Evolutionary conservation across 2,113 vertebrate species (phyloP).

Genomic region (Aspiorhynchus laticeps): DNA sequence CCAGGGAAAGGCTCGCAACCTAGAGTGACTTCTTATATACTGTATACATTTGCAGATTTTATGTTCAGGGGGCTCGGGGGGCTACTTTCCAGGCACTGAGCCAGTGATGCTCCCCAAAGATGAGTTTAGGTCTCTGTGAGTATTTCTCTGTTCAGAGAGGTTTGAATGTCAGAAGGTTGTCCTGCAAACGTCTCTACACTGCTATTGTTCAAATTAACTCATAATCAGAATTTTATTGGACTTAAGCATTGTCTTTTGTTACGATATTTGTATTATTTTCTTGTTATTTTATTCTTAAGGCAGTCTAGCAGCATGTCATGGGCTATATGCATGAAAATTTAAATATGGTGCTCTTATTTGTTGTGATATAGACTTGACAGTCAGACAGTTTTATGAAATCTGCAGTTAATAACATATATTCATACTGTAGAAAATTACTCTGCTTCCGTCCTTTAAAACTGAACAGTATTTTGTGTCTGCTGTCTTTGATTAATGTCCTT

Average conservation of each 20-base stretch:
- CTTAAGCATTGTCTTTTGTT: background rate
- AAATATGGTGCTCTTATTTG: background rate
- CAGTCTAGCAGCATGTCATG: background rate
- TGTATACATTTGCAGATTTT: background rate
- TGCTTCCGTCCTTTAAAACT: background rate
- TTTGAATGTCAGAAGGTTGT: background rate
- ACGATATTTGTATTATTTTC: background rate
- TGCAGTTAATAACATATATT: background rate
- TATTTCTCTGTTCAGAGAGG: background rate
- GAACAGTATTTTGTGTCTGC: background rate
- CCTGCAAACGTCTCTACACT: background rate
- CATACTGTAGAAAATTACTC: background rate
- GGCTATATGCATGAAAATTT: background rate
- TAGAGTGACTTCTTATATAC: conserved; percentile 21
- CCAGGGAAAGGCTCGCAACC: conserved; percentile 34
- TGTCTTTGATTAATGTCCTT: background rate
- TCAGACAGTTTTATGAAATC: conserved; percentile 1
- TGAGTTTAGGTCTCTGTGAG: background rate
- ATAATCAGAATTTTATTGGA: background rate
- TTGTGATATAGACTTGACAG: background rate
- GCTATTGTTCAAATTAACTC: background rate
- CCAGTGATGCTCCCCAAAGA: conserved; percentile 15
- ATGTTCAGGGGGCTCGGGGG: background rate
- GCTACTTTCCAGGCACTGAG: conserved; percentile 13
- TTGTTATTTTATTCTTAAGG: background rate